Conservation (phyloP, 1,140 invertebrate species). For the Reticulitermes speratus region DNA sequence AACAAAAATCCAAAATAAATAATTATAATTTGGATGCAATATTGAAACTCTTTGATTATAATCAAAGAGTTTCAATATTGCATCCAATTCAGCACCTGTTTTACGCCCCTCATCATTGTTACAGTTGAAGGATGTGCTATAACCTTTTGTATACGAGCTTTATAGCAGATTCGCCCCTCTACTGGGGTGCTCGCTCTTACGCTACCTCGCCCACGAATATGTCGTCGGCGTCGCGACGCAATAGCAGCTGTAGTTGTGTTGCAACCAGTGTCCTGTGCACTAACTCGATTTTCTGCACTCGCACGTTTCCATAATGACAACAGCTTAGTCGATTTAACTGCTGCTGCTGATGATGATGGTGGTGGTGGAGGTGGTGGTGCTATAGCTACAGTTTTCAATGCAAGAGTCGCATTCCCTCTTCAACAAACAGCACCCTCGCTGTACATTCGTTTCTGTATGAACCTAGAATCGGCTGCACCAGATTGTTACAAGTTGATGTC, state of each 20-base stretch:
- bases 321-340: slow-evolving; percentile 14
- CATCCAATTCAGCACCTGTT: too few relatives aligned
- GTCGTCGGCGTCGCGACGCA: not conserved
- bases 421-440: not conserved
- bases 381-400: not conserved
- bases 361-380: too few relatives aligned
- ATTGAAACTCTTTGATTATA: too few relatives aligned
- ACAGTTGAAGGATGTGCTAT: not conserved
- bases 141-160: not conserved
- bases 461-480: too few relatives aligned
- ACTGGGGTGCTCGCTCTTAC: not conserved
- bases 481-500: too few relatives aligned
- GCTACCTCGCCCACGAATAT: not conserved
- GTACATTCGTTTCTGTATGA: too few relatives aligned
- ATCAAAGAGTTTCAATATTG: too few relatives aligned
- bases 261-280: not conserved
- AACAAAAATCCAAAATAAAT: too few relatives aligned
- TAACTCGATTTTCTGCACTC: slow-evolving; percentile 14
- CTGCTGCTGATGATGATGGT: not conserved
- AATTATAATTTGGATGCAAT: too few relatives aligned
- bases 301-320: slow-evolving; percentile 5
- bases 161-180: too few relatives aligned
- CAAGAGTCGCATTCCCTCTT: not conserved
- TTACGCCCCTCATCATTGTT: not conserved
- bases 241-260: too few relatives aligned